A percentile compares a stretch with the other conserved stretches of the same genome.
Conservation (phyloP, 2,113 vertebrate species). For the Ibidorhyncha struthersii region DNA sequence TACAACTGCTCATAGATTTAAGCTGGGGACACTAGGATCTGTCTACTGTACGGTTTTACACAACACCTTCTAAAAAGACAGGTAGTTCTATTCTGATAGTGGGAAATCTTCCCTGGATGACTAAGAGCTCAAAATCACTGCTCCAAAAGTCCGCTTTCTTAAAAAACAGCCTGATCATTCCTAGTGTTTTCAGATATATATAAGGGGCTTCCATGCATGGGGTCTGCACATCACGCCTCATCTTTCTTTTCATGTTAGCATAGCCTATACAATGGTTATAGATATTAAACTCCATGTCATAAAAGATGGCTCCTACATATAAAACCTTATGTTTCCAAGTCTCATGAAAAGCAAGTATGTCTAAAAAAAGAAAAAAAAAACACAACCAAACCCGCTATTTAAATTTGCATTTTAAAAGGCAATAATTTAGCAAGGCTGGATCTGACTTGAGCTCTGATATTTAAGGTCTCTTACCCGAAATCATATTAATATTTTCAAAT, state of each 20-base stretch:
- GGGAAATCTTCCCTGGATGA: neutral
- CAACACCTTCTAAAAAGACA: accelerated
- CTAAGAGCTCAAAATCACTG: neutral
- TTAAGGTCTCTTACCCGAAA: neutral
- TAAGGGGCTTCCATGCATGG: neutral
- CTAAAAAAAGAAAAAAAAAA: neutral
- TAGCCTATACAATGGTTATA: neutral
- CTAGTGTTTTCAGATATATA: neutral
- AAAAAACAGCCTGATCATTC: neutral
- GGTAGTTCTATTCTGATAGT: neutral
- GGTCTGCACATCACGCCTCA: neutral
- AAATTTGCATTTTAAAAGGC: neutral
- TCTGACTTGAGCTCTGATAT: neutral
- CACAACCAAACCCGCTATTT: neutral
- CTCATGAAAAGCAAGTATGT: neutral
- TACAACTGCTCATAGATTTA: neutral
- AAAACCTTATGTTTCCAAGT: neutral
- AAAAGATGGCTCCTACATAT: neutral
- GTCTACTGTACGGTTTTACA: neutral
- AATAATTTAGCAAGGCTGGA: neutral
- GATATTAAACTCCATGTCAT: neutral
- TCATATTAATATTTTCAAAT: neutral
- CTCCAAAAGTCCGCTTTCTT: neutral
- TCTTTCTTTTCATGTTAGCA: neutral
- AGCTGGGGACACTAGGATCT: neutral